A percentile compares a stretch with the other conserved stretches of the same genome.
phyloP scores from a whole-genome alignment of 1,140 invertebrate genomes.

The Papilio helenus region DNA sequence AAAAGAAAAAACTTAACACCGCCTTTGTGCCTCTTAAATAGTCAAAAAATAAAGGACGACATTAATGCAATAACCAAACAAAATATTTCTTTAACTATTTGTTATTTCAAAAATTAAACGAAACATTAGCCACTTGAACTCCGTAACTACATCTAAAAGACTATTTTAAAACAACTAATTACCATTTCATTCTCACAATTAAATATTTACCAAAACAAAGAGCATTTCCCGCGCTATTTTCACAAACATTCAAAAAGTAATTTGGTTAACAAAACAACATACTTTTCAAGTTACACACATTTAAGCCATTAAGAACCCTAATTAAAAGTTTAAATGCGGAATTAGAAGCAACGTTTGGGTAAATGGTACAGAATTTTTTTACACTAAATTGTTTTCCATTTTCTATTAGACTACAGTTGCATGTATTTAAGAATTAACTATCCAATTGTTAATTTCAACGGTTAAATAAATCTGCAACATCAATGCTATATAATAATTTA shows the following conservation, averaged over 20 bases:
- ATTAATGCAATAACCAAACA: neutral
- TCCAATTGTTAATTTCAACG: too few relatives aligned
- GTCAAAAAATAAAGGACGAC: too few relatives aligned
- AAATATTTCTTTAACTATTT: neutral
- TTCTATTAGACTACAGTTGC: too few relatives aligned
- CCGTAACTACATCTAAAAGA: neutral
- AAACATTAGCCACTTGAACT: too few relatives aligned
- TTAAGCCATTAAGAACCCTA: slow-evolving; percentile 47
- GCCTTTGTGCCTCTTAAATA: too few relatives aligned
- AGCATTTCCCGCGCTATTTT: slow-evolving; percentile 14
- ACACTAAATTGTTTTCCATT: neutral
- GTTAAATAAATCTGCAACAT: too few relatives aligned
- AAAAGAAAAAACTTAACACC: too few relatives aligned
- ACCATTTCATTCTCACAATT: neutral
- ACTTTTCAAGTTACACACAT: slow-evolving; percentile 38
- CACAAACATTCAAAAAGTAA: slow-evolving; percentile 28
- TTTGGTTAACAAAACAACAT: slow-evolving; percentile 26
- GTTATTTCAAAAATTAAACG: too few relatives aligned
- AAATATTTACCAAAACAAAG: neutral
- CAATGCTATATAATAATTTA: too few relatives aligned
- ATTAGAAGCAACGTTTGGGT: slow-evolving; percentile 33
- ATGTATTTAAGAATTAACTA: too few relatives aligned
- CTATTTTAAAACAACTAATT: slow-evolving; percentile 32
- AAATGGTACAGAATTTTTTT: slow-evolving; percentile 14
- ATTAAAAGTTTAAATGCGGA: slow-evolving; percentile 63